Evolutionary conservation across 2,888 invertebrate species (phyloP).

Genomic region (Fragum fragum): DNA sequence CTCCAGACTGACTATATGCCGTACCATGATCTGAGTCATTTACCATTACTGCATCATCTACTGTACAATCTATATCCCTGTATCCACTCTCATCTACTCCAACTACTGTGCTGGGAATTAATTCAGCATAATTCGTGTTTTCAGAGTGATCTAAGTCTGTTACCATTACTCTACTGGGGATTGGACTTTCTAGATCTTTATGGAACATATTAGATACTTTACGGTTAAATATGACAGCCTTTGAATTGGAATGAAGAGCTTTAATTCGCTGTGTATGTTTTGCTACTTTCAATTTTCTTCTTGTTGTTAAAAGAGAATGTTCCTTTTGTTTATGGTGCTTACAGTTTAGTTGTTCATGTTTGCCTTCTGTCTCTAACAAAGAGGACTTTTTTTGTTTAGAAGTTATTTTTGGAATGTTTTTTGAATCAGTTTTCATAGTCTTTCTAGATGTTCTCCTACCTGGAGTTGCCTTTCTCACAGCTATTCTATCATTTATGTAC

Average conservation of each 20-base stretch:
- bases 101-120: not conserved
- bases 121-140: too few relatives aligned
- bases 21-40: not conserved
- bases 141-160: not conserved
- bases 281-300: not conserved
- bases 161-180: not conserved
- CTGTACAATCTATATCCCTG: too few relatives aligned
- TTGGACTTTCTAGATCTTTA: not conserved
- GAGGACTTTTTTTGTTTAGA: not conserved
- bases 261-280: not conserved
- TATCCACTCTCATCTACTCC: not conserved
- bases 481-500: too few relatives aligned
- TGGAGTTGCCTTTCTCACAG: too few relatives aligned
- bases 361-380: not conserved
- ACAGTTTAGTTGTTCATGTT: not conserved
- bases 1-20: not conserved
- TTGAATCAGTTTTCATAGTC: too few relatives aligned
- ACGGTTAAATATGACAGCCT: conserved; percentile 15
- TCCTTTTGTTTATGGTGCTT: not conserved
- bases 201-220: conserved; percentile 10
- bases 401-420: too few relatives aligned
- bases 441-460: too few relatives aligned
- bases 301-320: not conserved
- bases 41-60: not conserved
- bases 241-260: not conserved